Base-by-base conservation (phyloP, 2,113 vertebrate genomes). In the Atractosteus spatula region DNA sequence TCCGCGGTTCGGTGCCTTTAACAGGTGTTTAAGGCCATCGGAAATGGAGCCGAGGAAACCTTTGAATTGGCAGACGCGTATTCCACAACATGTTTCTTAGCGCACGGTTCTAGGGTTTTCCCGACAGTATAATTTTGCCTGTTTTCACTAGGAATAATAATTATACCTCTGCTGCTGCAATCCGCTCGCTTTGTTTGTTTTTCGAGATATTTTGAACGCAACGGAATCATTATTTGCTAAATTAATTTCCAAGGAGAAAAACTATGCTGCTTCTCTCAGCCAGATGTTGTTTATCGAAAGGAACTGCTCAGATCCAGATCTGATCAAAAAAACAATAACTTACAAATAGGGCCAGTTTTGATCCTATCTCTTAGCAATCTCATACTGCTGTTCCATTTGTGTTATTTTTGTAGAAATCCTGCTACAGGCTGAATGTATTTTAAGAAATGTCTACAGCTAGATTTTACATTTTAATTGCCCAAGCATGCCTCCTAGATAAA, bases 41-140 rank as follows among this genome's bases (percentile, higher is more conserved):
- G 56, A 55, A 47, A 57, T 45, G 0, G n/a, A 41, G 17, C 47
- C 17, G 7, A 55, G 8, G 6, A 55, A 55, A 55, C 8, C n/a
- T 47, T 14, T 55, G 57, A 41, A 54, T n/a, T 44, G 55, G 55
- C 2, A 54, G 45, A 55, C 45, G 29, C 12, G 8, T 17, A 42
- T 67, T 65, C 10, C 51, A 41, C 10, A 59, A 67, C 66, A 43
- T 61, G 43, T 41, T 14, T 73, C 14, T 68, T 68, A 61, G 3
- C 3, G 47, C 47, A 78, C 76, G 75, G 78, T 87, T 86, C 74
- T 81, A 75, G 78, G 83, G 80, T 74, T 87, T 86, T 83, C 66
- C 83, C 75, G 57, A 74, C 78, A 74, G 74, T 68, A 73, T 73
- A 73, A 79, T 79, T 76, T 73, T 74, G 80, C 70, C 77, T 68